Evolutionary conservation across 2,797 vertebrate genomes (phyloP).

Genomic region (Syngnathus rostellatus): DNA sequence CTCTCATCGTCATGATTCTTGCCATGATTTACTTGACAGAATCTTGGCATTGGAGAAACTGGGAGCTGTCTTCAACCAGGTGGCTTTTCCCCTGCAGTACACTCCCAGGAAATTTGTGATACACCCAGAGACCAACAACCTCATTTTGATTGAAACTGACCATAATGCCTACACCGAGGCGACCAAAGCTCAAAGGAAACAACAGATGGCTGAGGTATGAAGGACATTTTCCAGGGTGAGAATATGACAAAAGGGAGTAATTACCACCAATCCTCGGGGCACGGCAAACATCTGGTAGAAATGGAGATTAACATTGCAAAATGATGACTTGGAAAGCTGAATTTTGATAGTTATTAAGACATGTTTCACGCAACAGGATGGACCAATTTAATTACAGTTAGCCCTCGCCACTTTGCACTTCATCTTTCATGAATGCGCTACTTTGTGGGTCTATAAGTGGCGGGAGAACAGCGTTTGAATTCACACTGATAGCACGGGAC

Average conservation of each 20-base stretch:
- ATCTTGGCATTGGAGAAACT: conserved; percentile 97
- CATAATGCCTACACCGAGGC: conserved; percentile 98
- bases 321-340: neutral
- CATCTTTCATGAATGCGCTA: too few species aligned
- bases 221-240: neutral
- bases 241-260: neutral
- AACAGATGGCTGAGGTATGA: conserved; percentile 96
- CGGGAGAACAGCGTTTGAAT: too few species aligned
- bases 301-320: neutral
- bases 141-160: conserved; percentile 93
- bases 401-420: too few species aligned
- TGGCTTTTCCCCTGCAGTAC: conserved; percentile 93
- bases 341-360: neutral
- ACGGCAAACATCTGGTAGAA: neutral
- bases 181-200: conserved; percentile 96
- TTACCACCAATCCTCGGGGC: neutral
- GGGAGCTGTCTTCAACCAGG: conserved; percentile 97
- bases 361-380: neutral
- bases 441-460: too few species aligned
- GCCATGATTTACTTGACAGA: conserved; percentile 71
- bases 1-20: neutral
- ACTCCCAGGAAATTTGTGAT: conserved; percentile 97
- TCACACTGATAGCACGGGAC: too few species aligned
- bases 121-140: conserved; percentile 92
- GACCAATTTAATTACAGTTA: neutral